Base-by-base conservation (phyloP, 1,140 invertebrate species). In the Fopius arisanus region DNA sequence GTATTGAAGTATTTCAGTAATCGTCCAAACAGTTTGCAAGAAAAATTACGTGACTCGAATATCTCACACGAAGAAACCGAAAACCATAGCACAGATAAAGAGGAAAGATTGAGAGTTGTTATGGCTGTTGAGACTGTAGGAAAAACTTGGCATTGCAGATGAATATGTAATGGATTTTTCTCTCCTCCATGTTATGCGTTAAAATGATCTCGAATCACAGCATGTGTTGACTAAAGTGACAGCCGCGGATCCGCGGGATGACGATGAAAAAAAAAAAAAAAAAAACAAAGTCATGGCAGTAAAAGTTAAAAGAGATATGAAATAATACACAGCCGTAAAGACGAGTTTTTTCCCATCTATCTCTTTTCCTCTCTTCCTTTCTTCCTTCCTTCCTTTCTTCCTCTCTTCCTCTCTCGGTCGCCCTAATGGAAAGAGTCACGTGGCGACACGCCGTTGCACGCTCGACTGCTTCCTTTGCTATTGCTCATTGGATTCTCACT, bases 1-100 rank as follows among this genome's bases (percentile, higher is more conserved):
- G 33, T 33, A 10, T 65, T 33, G 3, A n/a, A n/a, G 14, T 65
- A 31, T 29, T 65, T 31, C 62, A 33, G 62, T 65, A 65, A 65
- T 65, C 62, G 62, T 31, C 29, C 62, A 65, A 31, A 65, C 29
- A 29, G 62, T 65, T 65, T 65, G 62, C 16, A 7, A 65, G 62
- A 31, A 65, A 65, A 65, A 65, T 65, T 65, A 65, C 62, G 62
- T 65, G 62, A 29, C 62, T 65, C n/a, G 62, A 29, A 65, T 65
- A 26, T 12, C 26, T 26, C 3, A 16, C 33, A 33, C n/a, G 7
- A 1, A 65, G 10, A 33, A 65, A 65, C 1, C 1, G 26, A 28
- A 62, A 62, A 62, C 1, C 5, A 62, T 3, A 23, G 26, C n/a
- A 12, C 7, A 16, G 29, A 19, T 33, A 16, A 65, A 31, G 6